These are phyloP conservation scores for Rhynchomys soricoides DNA, from an alignment of 2,113 vertebrate species.

Conservation along the genomic window DNA sequence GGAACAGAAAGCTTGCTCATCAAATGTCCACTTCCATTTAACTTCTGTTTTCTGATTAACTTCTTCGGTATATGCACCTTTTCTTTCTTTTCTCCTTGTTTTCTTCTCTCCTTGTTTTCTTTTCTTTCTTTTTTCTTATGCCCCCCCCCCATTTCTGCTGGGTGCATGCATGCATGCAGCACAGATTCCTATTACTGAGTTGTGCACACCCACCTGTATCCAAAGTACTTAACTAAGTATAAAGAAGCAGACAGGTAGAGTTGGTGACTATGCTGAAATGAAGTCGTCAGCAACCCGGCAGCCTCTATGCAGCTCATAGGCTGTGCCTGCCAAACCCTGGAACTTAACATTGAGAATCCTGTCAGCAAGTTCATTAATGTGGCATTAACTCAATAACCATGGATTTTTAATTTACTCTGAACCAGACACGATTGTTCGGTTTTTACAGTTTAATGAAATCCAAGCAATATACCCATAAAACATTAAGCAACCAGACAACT, in stretches of 20 bases:
- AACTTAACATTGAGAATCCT: background rate
- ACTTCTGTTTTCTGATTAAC: background rate
- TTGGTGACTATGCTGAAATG: background rate
- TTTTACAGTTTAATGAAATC: background rate
- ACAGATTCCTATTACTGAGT: background rate
- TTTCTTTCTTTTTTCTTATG: too few species aligned
- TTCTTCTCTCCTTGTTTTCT: background rate
- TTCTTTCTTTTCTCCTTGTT: too few species aligned
- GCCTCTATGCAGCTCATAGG: background rate
- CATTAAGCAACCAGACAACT: background rate
- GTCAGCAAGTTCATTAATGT: constrained; percentile 52
- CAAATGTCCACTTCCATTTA: background rate
- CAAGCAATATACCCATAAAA: background rate
- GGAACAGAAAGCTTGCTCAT: background rate
- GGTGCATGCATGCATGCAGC: background rate
- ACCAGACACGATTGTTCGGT: background rate
- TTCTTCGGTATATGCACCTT: background rate
- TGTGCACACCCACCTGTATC: too few species aligned
- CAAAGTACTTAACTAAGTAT: background rate
- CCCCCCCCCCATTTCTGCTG: too few species aligned
- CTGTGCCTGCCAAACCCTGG: background rate
- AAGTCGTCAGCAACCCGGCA: background rate
- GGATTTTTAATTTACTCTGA: constrained; percentile 46
- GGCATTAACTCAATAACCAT: constrained; percentile 31
- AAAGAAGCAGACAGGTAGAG: background rate